Conservation (phyloP, 2,888 invertebrate species). For the Chrysolina oricalcia region DNA sequence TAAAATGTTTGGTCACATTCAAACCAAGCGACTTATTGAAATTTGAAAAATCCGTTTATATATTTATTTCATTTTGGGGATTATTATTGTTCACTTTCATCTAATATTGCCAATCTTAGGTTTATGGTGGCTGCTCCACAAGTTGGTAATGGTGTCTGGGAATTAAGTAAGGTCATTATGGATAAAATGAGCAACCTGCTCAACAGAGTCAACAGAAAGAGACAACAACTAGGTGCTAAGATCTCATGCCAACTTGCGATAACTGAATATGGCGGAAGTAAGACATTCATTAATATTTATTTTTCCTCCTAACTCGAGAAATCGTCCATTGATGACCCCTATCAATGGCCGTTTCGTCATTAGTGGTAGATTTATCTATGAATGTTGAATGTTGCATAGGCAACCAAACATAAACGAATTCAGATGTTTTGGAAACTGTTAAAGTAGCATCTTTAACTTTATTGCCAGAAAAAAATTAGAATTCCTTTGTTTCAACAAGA, state of each 20-base stretch:
- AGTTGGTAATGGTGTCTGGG: slow-evolving; percentile 77
- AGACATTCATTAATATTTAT: slow-evolving; percentile 57
- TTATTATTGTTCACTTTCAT: not conserved
- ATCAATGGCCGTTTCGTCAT: not conserved
- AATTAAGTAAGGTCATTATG: slow-evolving; percentile 77
- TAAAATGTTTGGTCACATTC: no score
- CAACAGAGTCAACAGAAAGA: slow-evolving; percentile 72
- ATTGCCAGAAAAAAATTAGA: no score
- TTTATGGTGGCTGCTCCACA: slow-evolving; percentile 82
- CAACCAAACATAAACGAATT: no score
- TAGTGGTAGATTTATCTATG: no score
- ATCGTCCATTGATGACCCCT: not conserved
- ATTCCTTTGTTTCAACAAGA: no score
- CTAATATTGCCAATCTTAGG: slow-evolving; percentile 70
- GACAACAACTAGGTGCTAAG: slow-evolving; percentile 73
- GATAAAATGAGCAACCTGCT: slow-evolving; percentile 75
- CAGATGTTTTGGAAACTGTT: no score
- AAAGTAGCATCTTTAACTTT: no score
- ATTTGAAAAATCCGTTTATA: no score
- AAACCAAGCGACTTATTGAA: no score
- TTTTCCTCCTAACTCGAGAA: no score
- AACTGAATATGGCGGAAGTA: slow-evolving; percentile 77
- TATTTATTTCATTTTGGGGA: no score
- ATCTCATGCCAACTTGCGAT: slow-evolving; percentile 79
- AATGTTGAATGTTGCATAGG: no score